These are phyloP conservation scores for Pristionchus arcanus DNA, from an alignment of 2,888 invertebrate genomes.

Conservation along the genomic window DNA sequence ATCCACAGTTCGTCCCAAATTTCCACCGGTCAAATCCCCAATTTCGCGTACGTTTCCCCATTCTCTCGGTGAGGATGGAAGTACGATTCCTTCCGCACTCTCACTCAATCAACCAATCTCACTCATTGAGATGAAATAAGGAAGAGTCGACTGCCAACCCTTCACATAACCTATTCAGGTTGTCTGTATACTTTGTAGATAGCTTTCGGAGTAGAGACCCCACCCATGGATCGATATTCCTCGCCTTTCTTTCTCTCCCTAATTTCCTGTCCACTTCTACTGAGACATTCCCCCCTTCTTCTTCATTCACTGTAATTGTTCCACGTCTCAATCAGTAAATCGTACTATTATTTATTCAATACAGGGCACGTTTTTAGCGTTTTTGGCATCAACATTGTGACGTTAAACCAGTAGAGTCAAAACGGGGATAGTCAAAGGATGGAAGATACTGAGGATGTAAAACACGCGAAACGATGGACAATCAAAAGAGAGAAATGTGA, in stretches of 20 bases:
- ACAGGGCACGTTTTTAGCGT: slow-evolving; percentile 18
- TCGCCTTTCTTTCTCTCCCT: not conserved
- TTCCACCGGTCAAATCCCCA: slow-evolving; percentile 34
- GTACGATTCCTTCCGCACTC: slow-evolving; percentile 4
- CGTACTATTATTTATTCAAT: not conserved
- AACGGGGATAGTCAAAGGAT: slow-evolving; percentile 17
- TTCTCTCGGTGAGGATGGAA: not conserved
- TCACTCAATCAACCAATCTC: slow-evolving; percentile 15
- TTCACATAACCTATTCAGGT: slow-evolving; percentile 26
- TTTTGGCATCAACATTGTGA: slow-evolving; percentile 26
- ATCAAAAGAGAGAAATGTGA: slow-evolving; percentile 9
- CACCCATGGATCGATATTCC: not conserved
- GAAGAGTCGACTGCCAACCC: not conserved
- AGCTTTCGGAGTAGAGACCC: not conserved
- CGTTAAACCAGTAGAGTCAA: slow-evolving; percentile 29
- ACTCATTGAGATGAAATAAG: slow-evolving; percentile 21
- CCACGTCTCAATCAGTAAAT: not conserved
- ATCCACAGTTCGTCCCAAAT: not conserved
- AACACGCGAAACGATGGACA: slow-evolving; percentile 11
- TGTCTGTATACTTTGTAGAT: slow-evolving; percentile 51
- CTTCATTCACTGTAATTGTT: not conserved
- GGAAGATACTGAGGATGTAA: not conserved
- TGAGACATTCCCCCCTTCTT: not conserved
- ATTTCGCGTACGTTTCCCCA: slow-evolving; percentile 25
- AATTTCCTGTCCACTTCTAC: slow-evolving; percentile 27